Evolutionary conservation across 2,113 vertebrate species (phyloP), one percentile per base, ranked within the genome.

Genomic region (Rhabdomys dilectus): DNA sequence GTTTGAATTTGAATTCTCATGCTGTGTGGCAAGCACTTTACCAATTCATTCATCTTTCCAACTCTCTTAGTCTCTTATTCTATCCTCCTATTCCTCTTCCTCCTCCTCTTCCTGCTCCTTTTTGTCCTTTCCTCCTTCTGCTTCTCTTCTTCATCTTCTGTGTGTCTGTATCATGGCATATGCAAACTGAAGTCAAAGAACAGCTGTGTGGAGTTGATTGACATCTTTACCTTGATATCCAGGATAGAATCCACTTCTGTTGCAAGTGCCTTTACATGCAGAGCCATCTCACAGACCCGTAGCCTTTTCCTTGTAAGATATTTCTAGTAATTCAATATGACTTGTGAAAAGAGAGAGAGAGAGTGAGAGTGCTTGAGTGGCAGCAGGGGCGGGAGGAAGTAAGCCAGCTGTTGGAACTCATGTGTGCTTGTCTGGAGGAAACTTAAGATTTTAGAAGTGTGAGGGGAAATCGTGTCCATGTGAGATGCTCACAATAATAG

Each of bases 391-490:
- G 5, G 93, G 85, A 7, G 39, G 86, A 7, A 84, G 68, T 56
- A 75, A 64, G 58, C 36, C 80, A 70, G 62, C 72, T 86, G 56
- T 78, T 95, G 87, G 78, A 95, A 96, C 85, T 72, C 91, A 93
- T 42, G 92, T 90, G 51, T 34, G 42, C 62, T 73, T 90, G n/a
- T 91, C 92, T 94, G 68, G 42, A 24, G 91, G 90, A 95, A 89
- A 92, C 85, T 91, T 87, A 96, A 86, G 78, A 89, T 84, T 96
- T 92, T 88, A 80, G 58, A 94, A 53, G 75, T 88, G 94, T 95
- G 70, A 88, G 95, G 88, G 75, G 88, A 97, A 95, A 93, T 76
- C 42, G n/a, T 90, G 58, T 96, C 93, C 93, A 70, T 80, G 89
- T 45, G 88, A 88, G 80, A 81, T 88, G 86, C 64, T 96, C 90